Percentiles rank a stretch among this genome's conserved stretches.
Evolutionary conservation across 2,888 invertebrate species (phyloP).

Genomic region (Pseudoips prasinana): DNA sequence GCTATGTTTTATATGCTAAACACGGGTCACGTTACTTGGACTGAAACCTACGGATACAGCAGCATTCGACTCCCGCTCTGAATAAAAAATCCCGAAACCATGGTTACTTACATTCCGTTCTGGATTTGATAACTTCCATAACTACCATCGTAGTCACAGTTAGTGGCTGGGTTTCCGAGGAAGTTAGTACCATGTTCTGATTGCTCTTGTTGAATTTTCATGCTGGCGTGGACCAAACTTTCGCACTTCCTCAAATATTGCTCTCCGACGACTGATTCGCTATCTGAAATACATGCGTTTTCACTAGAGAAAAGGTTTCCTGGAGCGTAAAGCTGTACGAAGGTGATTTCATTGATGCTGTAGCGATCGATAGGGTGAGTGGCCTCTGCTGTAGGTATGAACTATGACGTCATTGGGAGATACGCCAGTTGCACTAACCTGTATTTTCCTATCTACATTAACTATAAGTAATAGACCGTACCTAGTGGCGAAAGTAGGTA

Average conservation of each 20-base stretch:
- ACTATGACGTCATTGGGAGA: conserved; percentile 39
- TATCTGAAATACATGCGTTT: conserved; percentile 54
- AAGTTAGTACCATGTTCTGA: conserved; percentile 82
- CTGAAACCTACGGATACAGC: too few species aligned
- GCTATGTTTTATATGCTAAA: too few species aligned
- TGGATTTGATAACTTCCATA: conserved; percentile 80
- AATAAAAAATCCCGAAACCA: too few species aligned
- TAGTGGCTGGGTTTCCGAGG: conserved; percentile 71
- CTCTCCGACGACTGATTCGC: conserved; percentile 64
- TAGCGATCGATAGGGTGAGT: conserved; percentile 38
- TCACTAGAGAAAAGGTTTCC: neutral
- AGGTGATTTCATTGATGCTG: conserved; percentile 1
- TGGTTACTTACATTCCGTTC: conserved; percentile 79
- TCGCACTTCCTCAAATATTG: conserved; percentile 86
- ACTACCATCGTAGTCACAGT: conserved; percentile 86
- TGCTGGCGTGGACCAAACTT: conserved; percentile 81
- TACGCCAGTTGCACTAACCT: conserved; percentile 34
- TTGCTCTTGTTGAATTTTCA: conserved; percentile 76
- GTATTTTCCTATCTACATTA: conserved; percentile 19
- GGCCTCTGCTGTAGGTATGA: conserved; percentile 40
- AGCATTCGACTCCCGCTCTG: too few species aligned
- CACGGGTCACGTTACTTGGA: too few species aligned
- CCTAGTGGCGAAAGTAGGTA: too few species aligned
- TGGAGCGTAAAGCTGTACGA: neutral
- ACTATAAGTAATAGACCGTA: too few species aligned